Percentiles rank a stretch among this genome's conserved stretches.
These are phyloP conservation scores for Spisula solida DNA, from an alignment of 2,888 invertebrate species.

Conservation along the genomic window DNA sequence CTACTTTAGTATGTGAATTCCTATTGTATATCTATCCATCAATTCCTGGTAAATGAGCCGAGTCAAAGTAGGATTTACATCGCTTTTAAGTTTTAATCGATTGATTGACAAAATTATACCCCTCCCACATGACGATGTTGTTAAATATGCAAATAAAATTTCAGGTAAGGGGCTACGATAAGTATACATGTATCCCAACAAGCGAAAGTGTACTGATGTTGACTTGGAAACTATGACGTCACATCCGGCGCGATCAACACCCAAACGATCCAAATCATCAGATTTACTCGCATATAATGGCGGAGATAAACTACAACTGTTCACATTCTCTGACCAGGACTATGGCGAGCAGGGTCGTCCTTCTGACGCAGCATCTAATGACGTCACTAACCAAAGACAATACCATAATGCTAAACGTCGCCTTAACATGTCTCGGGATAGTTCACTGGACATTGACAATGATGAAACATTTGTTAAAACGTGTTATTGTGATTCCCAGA, in stretches of 20 bases:
- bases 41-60: no score
- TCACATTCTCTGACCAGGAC: background rate
- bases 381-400: background rate
- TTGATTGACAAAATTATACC: no score
- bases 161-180: background rate
- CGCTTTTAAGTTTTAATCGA: no score
- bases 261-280: background rate
- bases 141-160: no score
- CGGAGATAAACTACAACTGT: background rate
- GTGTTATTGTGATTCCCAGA: background rate
- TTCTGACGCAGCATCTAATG: no score
- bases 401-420: background rate
- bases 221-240: background rate
- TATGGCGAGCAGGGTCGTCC: background rate
- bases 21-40: no score
- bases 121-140: no score
- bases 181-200: background rate
- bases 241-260: background rate
- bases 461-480: background rate
- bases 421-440: background rate
- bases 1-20: no score
- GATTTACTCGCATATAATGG: background rate
- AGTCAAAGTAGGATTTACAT: no score
- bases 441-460: background rate
- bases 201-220: background rate